Evolutionary conservation across 2,797 vertebrate genomes (phyloP).

Genomic region (Zalophus californianus): DNA sequence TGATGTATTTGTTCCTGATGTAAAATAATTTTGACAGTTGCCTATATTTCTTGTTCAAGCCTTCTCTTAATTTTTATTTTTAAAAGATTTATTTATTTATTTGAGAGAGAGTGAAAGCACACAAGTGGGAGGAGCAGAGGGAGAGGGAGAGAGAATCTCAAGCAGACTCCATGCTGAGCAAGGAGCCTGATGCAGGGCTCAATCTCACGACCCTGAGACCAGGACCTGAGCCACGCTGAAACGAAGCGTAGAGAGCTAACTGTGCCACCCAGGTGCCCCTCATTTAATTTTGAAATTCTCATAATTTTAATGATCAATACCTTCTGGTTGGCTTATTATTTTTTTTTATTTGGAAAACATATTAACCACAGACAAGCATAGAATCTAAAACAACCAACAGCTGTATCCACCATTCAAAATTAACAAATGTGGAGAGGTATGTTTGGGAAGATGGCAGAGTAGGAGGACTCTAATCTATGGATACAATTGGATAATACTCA

Average conservation of each 20-base stretch:
- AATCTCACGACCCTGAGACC: too few relatives aligned
- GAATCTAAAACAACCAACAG: neutral
- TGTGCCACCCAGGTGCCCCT: too few relatives aligned
- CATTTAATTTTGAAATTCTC: neutral
- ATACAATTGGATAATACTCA: neutral
- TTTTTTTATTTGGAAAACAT: conserved; percentile 28
- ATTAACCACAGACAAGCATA: neutral
- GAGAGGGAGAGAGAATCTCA: too few relatives aligned
- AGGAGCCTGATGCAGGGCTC: too few relatives aligned
- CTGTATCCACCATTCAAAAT: neutral
- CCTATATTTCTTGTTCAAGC: neutral
- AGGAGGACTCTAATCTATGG: neutral
- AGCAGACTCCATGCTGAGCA: too few relatives aligned
- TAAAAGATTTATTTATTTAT: too few relatives aligned
- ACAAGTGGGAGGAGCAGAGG: too few relatives aligned
- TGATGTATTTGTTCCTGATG: neutral
- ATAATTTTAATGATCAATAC: conserved; percentile 1
- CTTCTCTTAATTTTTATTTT: neutral
- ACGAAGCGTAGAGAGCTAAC: too few relatives aligned
- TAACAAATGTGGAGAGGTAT: neutral
- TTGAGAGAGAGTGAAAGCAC: too few relatives aligned
- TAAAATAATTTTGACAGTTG: conserved; percentile 39
- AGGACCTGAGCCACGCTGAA: too few relatives aligned
- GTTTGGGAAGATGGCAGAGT: neutral
- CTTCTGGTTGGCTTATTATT: neutral